Evolutionary conservation across 1,140 invertebrate species (phyloP).

Genomic region (Drosophila subobscura): DNA sequence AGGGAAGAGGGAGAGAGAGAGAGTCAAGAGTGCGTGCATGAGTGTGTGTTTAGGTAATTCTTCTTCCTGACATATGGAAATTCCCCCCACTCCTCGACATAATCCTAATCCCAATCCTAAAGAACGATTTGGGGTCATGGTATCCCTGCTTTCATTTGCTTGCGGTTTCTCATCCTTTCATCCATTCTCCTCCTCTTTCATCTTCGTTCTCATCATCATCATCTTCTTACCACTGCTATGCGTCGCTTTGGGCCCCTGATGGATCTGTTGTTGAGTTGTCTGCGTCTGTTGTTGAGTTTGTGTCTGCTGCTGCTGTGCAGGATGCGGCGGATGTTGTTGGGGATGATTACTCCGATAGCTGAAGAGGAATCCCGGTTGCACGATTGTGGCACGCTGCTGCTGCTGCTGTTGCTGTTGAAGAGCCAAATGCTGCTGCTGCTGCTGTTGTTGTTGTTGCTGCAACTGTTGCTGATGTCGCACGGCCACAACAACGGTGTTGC

Average conservation of each 20-base stretch:
- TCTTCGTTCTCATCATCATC: slow-evolving; percentile 24
- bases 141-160: slow-evolving; percentile 46
- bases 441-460: slow-evolving; percentile 56
- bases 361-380: slow-evolving; percentile 76
- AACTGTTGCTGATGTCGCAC: slow-evolving; percentile 70
- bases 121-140: background rate
- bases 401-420: slow-evolving; percentile 44
- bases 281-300: slow-evolving; percentile 43
- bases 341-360: slow-evolving; percentile 69
- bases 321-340: slow-evolving; percentile 53
- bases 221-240: slow-evolving; percentile 75
- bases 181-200: slow-evolving; percentile 15
- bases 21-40: slow-evolving; percentile 46
- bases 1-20: background rate
- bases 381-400: slow-evolving; percentile 71
- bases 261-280: slow-evolving; percentile 32
- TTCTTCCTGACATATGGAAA: too few species aligned
- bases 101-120: background rate
- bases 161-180: slow-evolving; percentile 39
- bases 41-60: slow-evolving; percentile 22
- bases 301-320: slow-evolving; percentile 44
- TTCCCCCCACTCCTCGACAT: background rate
- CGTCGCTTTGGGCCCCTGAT: slow-evolving; percentile 62
- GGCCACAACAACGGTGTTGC: slow-evolving; percentile 71
- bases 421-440: slow-evolving; percentile 46